Percentiles rank a stretch among this genome's conserved stretches.
Evolutionary conservation across 1,140 invertebrate species (phyloP).

Genomic region (Drosophila takahashii): DNA sequence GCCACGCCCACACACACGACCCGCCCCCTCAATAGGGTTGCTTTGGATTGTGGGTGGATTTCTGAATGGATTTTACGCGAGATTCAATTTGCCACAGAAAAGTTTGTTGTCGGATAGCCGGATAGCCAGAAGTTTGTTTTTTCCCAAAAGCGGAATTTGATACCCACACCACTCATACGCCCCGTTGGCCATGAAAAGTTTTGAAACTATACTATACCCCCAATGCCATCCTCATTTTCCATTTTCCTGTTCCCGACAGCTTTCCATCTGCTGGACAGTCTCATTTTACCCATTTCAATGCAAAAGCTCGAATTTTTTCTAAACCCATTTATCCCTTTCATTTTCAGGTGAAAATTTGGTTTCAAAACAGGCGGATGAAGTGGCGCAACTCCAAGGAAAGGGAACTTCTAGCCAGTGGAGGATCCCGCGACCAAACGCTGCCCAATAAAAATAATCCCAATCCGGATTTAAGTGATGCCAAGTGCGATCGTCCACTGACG

Average conservation of each 20-base stretch:
- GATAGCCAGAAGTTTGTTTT: conserved; percentile 49
- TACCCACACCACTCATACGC: conserved; percentile 13
- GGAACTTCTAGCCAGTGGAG: conserved; percentile 95
- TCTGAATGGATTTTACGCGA: conserved; percentile 8
- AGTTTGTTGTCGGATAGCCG: conserved; percentile 40
- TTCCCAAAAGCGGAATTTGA: conserved; percentile 41
- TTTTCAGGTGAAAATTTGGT: conserved; percentile 97
- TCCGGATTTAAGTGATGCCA: conserved; percentile 96
- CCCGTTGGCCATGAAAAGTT: conserved; percentile 67
- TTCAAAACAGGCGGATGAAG: conserved; percentile 98
- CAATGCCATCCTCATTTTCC: background rate
- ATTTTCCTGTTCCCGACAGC: conserved; percentile 46
- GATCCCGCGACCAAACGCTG: conserved; percentile 96
- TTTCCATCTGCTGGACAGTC: conserved; percentile 50
- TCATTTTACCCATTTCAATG: conserved; percentile 64
- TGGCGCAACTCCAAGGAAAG: conserved; percentile 99
- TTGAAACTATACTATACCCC: conserved; percentile 3
- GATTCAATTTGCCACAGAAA: conserved; percentile 66
- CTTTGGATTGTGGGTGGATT: background rate
- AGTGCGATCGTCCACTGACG: conserved; percentile 89
- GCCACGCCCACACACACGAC: conserved; percentile 75
- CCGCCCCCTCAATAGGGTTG: background rate
- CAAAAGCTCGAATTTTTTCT: background rate
- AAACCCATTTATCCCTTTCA: conserved; percentile 50
- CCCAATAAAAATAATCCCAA: conserved; percentile 99